Conservation (phyloP, 2,113 vertebrate species). For the Rhinichthys klamathensis region DNA sequence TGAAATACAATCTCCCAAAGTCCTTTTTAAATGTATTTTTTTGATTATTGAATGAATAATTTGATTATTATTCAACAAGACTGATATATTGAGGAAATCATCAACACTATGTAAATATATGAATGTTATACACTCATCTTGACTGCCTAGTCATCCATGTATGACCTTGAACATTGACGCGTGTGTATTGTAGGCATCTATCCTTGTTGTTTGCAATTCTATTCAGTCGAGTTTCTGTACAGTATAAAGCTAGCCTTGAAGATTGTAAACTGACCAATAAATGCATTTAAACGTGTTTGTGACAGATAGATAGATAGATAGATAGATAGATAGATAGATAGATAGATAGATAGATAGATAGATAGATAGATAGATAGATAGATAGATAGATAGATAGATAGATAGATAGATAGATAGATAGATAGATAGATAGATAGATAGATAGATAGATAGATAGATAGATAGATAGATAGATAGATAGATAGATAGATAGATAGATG, state of each 20-base stretch:
- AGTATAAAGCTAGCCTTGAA: background rate
- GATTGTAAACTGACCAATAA: too few relatives aligned
- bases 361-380: too few relatives aligned
- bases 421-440: too few relatives aligned
- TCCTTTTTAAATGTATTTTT: background rate
- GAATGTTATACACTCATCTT: background rate
- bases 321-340: too few relatives aligned
- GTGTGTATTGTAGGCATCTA: background rate
- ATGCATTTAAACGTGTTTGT: background rate
- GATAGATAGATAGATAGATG: too few relatives aligned
- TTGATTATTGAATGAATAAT: too few relatives aligned
- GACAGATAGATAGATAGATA: too few relatives aligned
- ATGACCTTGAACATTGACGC: background rate
- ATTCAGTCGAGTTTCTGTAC: background rate
- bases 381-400: too few relatives aligned
- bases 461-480: too few relatives aligned
- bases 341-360: too few relatives aligned
- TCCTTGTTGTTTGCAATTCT: background rate
- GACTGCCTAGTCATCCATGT: background rate
- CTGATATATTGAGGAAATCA: background rate
- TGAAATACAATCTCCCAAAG: background rate
- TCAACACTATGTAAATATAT: background rate
- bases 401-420: too few relatives aligned
- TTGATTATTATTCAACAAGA: background rate
- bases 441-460: too few relatives aligned